These are phyloP conservation scores for Thecocarcelia acutangulata DNA, from an alignment of 2,888 invertebrate genomes.

Conservation along the genomic window DNA sequence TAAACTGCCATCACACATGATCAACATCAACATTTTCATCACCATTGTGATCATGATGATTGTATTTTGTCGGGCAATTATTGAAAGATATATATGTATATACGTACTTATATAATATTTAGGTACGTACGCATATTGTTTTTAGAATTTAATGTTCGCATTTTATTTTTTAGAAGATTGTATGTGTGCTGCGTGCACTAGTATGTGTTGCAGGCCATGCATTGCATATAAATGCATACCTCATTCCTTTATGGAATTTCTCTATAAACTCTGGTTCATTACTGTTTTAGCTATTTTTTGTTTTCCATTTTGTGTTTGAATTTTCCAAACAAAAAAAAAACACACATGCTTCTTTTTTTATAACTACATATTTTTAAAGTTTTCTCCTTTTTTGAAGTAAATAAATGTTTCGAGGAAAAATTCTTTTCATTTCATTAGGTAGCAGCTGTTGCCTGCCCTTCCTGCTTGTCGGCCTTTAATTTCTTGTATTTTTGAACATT, in stretches of 20 bases:
- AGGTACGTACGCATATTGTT: conserved; percentile 34
- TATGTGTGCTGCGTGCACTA: background rate
- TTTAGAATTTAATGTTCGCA: background rate
- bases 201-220: conserved; percentile 40
- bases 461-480: conserved; percentile 8
- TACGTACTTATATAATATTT: background rate
- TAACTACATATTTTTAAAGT: background rate
- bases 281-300: background rate
- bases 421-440: conserved; percentile 52
- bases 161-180: background rate
- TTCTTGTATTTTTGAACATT: conserved; percentile 25
- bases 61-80: conserved; percentile 13
- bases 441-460: conserved; percentile 8
- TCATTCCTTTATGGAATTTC: conserved; percentile 48
- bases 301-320: conserved; percentile 24
- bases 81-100: background rate
- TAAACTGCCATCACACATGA: conserved; percentile 22
- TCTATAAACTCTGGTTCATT: conserved; percentile 25
- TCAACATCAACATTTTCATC: conserved; percentile 35
- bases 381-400: background rate
- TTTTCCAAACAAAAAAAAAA: conserved; percentile 39
- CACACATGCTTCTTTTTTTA: conserved; percentile 53
- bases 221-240: conserved; percentile 46
- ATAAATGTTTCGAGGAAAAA: conserved; percentile 38
- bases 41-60: conserved; percentile 36